Base-by-base conservation (phyloP, 2,888 invertebrate species). In the Girardia tigrina region DNA sequence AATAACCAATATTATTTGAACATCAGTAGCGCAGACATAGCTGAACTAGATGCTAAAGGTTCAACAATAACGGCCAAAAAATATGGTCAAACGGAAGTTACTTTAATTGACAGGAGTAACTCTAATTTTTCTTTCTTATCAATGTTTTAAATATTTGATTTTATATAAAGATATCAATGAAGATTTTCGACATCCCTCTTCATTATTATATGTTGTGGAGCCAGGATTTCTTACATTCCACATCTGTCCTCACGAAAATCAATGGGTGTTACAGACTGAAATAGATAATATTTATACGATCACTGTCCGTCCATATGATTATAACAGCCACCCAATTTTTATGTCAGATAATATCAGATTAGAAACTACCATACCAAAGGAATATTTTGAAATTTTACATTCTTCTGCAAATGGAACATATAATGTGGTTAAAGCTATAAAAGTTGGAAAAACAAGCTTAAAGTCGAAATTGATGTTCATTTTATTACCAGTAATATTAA, bases 1-100 rank as follows among this genome's bases (percentile, higher is more conserved):
- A 88, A 89, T 36, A 84, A 86, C 36, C 90, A 90, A 81, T 91
- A 91, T 82, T 89, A 88, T 80, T 85, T 91, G 73, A 88, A 89
- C 81, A 86, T 90, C 1, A 88, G 88, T 80, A 76, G 74, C 26
- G 78, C 83, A 0, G 80, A 83, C 0, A 84, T 90, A 70, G 88
- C 88, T 2, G 80, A 81, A 4, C 83, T 89, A 8, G 86, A 87
- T 77, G 83, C 85, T 26, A 83, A 78, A 6, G 82, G 83, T 8
- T 85, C 85, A 14, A 79, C 82, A 12, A 83, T 85, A 1, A 82
- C 83, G 16, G 86, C 85, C 0, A 77, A 81, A 23, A 80, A 81
- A 28, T 78, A 84, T 23, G 87, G 86, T 16, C 80, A 81, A 28
- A 84, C 85, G 26, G 82, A 83, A 77, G 79, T 85, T 26, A 80